phyloP scores from a whole-genome alignment of 2,113 vertebrate species.

The Scatophagus argus region DNA sequence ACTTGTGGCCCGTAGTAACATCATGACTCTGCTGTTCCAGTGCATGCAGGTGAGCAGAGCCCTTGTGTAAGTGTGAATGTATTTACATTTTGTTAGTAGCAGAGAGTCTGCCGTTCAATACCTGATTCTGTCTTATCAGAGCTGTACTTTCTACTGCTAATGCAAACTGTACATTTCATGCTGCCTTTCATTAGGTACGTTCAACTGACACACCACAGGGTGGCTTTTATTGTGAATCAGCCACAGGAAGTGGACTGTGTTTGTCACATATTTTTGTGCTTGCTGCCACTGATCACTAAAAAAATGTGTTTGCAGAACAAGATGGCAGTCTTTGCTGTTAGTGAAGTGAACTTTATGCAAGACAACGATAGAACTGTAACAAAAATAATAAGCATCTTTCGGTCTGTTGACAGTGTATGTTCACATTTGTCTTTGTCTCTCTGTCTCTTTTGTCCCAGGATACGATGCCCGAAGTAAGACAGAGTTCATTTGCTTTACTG shows the following conservation, averaged over 20 bases:
- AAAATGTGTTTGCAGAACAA: background rate
- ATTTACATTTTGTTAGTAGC: background rate
- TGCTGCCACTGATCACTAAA: background rate
- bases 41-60: conserved; percentile 91
- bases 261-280: background rate
- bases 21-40: conserved; percentile 96
- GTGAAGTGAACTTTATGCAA: background rate
- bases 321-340: background rate
- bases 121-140: background rate
- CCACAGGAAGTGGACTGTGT: background rate
- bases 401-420: conserved; percentile 22
- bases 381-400: background rate
- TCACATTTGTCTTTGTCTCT: conserved; percentile 37
- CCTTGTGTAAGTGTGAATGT: background rate
- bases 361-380: background rate
- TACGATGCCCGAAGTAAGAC: conserved; percentile 96
- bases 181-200: background rate
- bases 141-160: background rate
- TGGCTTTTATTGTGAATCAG: background rate
- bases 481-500: conserved; percentile 94
- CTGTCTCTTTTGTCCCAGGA: conserved; percentile 82
- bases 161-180: background rate
- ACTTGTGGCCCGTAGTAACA: conserved; percentile 94
- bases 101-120: background rate
- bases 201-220: too few species aligned